phyloP scores from a whole-genome alignment of 2,797 vertebrate species.

The Gobio occitaniae region DNA sequence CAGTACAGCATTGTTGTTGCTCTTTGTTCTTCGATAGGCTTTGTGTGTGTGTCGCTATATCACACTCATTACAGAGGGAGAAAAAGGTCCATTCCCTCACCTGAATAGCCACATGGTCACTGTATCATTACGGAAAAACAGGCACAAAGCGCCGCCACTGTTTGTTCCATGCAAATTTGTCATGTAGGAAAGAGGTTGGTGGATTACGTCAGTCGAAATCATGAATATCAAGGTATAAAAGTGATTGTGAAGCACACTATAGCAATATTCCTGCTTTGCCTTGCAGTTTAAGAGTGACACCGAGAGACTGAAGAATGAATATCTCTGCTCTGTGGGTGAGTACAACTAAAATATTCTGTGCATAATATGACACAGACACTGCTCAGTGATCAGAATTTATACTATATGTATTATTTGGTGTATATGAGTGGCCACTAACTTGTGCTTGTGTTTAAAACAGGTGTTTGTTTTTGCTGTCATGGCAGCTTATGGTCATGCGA shows the following conservation, averaged over 20 bases:
- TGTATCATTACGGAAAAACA: constrained; percentile 51
- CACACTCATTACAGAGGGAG: not conserved
- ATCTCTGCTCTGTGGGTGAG: constrained; percentile 42
- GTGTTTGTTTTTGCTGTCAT: not conserved
- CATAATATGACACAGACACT: not conserved
- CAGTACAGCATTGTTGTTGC: not conserved
- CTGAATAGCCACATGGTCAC: constrained; percentile 4
- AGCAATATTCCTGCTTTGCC: not conserved
- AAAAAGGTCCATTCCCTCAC: constrained; percentile 8
- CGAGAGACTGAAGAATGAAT: constrained; percentile 29
- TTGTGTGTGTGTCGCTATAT: constrained; percentile 3
- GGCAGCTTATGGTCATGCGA: not conserved
- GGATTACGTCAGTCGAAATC: constrained; percentile 39
- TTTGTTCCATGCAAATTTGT: constrained; percentile 57
- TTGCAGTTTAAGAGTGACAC: not conserved
- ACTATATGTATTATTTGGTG: not conserved
- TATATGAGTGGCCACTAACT: not conserved
- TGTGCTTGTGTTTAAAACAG: constrained; percentile 16
- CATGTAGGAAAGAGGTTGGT: constrained; percentile 40
- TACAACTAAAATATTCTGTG: not conserved
- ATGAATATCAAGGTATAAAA: constrained; percentile 41
- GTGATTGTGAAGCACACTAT: not conserved
- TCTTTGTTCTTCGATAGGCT: not conserved
- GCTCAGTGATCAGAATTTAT: not conserved
- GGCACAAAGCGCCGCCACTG: not conserved